Conservation (phyloP, 2,113 vertebrate genomes). For the Notechis scutatus region DNA sequence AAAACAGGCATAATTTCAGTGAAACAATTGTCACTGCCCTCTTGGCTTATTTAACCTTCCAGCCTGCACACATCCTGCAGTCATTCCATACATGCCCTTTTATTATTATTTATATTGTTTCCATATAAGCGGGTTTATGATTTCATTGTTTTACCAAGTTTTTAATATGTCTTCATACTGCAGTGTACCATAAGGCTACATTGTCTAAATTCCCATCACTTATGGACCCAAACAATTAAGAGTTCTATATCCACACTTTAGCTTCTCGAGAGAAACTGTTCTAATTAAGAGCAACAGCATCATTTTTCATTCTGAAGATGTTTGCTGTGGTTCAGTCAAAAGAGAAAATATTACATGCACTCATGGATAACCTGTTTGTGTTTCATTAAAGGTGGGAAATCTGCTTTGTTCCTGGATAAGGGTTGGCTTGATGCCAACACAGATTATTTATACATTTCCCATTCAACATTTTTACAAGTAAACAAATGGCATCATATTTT, state of each 20-base stretch:
- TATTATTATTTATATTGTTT: background rate
- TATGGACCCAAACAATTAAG: fast-evolving
- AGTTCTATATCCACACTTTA: background rate
- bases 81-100: background rate
- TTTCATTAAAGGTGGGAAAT: background rate
- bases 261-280: background rate
- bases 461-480: background rate
- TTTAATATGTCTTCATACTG: background rate
- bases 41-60: no score
- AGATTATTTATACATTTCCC: background rate
- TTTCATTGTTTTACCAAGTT: background rate
- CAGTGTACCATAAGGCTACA: background rate
- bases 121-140: background rate
- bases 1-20: background rate
- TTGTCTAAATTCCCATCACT: background rate
- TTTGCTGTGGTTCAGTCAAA: background rate
- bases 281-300: background rate
- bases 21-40: background rate
- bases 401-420: background rate
- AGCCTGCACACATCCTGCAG: background rate
- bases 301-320: background rate
- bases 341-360: background rate
- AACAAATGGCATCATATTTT: background rate
- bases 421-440: background rate
- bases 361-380: background rate